A percentile compares a stretch with the other conserved stretches of the same genome.
Conservation (phyloP, 2,797 vertebrate species). For the Helicolenus hilgendorfi region DNA sequence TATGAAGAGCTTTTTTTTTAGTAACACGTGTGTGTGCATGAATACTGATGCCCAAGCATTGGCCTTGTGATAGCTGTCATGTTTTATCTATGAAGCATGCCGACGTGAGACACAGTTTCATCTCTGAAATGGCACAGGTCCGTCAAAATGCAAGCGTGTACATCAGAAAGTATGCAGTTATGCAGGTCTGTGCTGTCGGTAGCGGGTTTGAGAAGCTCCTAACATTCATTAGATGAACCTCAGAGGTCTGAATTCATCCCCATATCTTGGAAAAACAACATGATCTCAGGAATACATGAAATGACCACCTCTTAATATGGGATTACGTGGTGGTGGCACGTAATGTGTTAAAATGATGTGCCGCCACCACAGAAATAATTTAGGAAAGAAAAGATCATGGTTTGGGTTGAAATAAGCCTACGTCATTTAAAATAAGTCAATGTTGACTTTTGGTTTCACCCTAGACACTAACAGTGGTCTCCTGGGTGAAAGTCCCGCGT, state of each 20-base stretch:
- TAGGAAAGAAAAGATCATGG: neutral
- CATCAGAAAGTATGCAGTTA: neutral
- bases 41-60: slow-evolving; percentile 15
- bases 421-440: neutral
- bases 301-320: neutral
- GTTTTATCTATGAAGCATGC: slow-evolving; percentile 1
- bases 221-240: neutral
- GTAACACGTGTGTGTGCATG: neutral
- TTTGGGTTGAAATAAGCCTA: neutral
- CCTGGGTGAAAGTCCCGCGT: neutral
- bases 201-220: neutral
- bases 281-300: neutral
- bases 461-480: neutral
- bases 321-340: neutral
- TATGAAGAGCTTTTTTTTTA: slow-evolving; percentile 20
- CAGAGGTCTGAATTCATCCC: neutral
- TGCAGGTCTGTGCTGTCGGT: neutral
- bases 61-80: slow-evolving; percentile 8
- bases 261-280: neutral
- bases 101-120: neutral
- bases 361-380: too few relatives aligned
- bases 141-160: neutral
- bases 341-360: neutral
- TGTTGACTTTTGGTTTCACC: neutral
- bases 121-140: neutral